Percentiles rank a stretch among this genome's conserved stretches.
Conservation (phyloP, 2,888 invertebrate species). For the Tuta absoluta region DNA sequence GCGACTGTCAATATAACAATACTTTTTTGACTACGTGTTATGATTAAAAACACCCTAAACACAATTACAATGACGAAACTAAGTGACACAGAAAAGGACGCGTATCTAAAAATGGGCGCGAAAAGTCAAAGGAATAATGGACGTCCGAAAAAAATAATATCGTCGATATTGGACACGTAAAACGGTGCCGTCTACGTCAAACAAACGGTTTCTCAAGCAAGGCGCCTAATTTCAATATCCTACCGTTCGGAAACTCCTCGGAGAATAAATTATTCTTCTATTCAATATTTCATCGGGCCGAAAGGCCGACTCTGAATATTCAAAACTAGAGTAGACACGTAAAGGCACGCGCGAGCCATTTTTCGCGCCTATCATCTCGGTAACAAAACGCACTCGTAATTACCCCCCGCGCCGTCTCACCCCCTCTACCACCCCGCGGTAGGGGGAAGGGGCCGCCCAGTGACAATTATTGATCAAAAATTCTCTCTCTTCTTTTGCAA, state of each 20-base stretch:
- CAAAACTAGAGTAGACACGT: constrained; percentile 80
- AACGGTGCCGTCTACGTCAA: constrained; percentile 49
- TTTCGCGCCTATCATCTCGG: constrained; percentile 82
- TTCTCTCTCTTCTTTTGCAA: constrained; percentile 84
- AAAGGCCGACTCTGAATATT: constrained; percentile 79
- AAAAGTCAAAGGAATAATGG: constrained; percentile 35
- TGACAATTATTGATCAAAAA: constrained; percentile 87
- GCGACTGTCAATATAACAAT: too few relatives aligned
- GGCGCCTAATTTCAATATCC: constrained; percentile 81
- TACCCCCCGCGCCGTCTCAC: constrained; percentile 60
- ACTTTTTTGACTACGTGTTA: background rate
- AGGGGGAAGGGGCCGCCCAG: constrained; percentile 75
- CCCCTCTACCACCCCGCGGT: constrained; percentile 46
- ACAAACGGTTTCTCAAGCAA: constrained; percentile 77
- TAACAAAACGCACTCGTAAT: constrained; percentile 82
- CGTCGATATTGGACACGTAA: constrained; percentile 49
- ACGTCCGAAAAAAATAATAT: constrained; percentile 42
- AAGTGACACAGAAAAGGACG: constrained; percentile 21
- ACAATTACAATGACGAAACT: constrained; percentile 10
- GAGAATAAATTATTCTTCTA: constrained; percentile 80
- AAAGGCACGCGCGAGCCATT: constrained; percentile 81
- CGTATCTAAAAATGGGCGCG: constrained; percentile 1
- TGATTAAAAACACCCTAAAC: background rate
- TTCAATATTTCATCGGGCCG: constrained; percentile 81
- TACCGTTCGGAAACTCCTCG: constrained; percentile 75